phyloP scores from a whole-genome alignment of 2,797 vertebrate genomes.

The Sebastes reedi region DNA sequence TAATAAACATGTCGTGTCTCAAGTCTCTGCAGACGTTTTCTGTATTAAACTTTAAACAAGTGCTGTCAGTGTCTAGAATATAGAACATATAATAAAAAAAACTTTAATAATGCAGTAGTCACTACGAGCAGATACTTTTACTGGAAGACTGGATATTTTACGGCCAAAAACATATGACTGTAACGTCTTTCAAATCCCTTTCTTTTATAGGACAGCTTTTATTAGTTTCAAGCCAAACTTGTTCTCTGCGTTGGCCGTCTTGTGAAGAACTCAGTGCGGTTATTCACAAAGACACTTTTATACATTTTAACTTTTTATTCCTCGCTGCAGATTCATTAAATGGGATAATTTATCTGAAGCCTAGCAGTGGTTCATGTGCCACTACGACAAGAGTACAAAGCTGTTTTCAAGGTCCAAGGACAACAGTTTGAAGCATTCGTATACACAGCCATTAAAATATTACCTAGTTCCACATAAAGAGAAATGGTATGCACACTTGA shows the following conservation, averaged over 20 bases:
- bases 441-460: conserved; percentile 90
- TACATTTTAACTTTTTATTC: conserved; percentile 21
- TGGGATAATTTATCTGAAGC: conserved; percentile 59
- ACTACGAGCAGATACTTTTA: background rate
- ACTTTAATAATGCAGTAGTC: background rate
- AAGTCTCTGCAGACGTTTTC: too few species aligned
- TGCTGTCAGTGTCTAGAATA: background rate
- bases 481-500: conserved; percentile 93
- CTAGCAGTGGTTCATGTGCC: conserved; percentile 71
- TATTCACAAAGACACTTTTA: conserved; percentile 39
- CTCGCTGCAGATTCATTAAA: conserved; percentile 48
- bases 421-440: conserved; percentile 84
- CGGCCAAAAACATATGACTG: background rate
- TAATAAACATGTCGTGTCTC: too few species aligned
- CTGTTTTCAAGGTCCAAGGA: conserved; percentile 79
- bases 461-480: conserved; percentile 84
- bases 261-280: conserved; percentile 24
- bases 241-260: background rate
- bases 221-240: background rate
- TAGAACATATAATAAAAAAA: background rate
- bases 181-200: background rate
- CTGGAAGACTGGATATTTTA: background rate
- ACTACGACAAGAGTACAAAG: conserved; percentile 87
- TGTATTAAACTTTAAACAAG: background rate
- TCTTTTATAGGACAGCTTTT: background rate